phyloP scores from a whole-genome alignment of 2,113 vertebrate genomes.

The Zosterops hypoxanthus region DNA sequence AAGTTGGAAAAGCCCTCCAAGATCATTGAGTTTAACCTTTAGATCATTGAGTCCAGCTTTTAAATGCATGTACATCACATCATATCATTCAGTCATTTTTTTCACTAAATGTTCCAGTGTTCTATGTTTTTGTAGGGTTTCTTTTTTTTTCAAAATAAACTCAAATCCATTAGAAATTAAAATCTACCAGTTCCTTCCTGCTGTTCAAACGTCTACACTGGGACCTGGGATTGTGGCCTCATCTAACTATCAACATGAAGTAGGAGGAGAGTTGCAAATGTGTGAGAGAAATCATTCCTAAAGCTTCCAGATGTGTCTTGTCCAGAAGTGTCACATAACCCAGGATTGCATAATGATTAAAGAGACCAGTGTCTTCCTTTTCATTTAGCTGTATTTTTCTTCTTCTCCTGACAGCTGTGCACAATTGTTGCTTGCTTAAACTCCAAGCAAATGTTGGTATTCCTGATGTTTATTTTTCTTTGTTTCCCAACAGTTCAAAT shows the following conservation, averaged over 20 bases:
- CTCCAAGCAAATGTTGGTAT: constrained; percentile 57
- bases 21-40: not conserved
- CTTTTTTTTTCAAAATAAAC: not conserved
- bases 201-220: not conserved
- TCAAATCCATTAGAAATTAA: not conserved
- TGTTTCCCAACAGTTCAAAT: constrained; percentile 24
- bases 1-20: not conserved
- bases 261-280: not conserved
- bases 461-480: constrained; percentile 80
- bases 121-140: not conserved
- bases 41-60: not conserved
- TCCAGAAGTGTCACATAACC: constrained; percentile 64
- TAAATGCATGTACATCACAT: not conserved
- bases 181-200: not conserved
- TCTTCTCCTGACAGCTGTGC: constrained; percentile 79
- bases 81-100: not conserved
- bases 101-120: not conserved
- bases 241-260: not conserved
- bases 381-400: constrained; percentile 75
- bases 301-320: constrained; percentile 63
- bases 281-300: constrained; percentile 62
- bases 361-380: constrained; percentile 63
- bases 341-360: constrained; percentile 77
- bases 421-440: constrained; percentile 70
- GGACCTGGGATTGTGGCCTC: not conserved